Percentiles rank a stretch among this genome's conserved stretches.
phyloP scores from a whole-genome alignment of 1,140 invertebrate species.

The Phymorhynchus buccinoides region DNA sequence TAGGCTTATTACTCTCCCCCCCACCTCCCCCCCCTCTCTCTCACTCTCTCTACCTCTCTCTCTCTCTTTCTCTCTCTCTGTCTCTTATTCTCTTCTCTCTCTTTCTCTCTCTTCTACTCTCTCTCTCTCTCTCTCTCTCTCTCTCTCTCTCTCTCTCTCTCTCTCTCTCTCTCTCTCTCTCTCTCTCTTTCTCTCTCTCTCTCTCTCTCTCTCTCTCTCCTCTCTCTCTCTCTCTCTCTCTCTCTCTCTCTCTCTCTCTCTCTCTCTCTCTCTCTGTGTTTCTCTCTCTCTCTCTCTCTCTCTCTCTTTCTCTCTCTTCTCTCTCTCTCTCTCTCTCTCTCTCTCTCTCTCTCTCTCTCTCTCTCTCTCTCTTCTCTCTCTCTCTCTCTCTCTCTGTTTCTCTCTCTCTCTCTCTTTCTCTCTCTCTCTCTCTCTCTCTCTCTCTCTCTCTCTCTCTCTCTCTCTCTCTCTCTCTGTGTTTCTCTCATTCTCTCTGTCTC shows the following conservation, averaged over 20 bases:
- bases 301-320: background rate
- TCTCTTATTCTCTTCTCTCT: slow-evolving; percentile 25
- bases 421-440: background rate
- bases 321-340: slow-evolving; percentile 23
- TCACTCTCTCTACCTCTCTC: background rate
- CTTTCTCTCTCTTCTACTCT: slow-evolving; percentile 9
- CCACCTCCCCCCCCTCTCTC: background rate
- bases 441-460: slow-evolving; percentile 11
- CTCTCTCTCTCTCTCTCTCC: too few relatives aligned
- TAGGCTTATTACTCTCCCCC: too few relatives aligned
- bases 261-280: background rate
- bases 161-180: background rate
- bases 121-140: background rate
- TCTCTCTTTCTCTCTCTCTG: background rate
- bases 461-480: slow-evolving; percentile 5
- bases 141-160: slow-evolving; percentile 4
- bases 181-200: background rate
- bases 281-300: slow-evolving; percentile 16
- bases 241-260: background rate
- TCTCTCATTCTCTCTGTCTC: background rate
- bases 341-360: slow-evolving; percentile 66
- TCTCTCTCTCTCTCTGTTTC: background rate
- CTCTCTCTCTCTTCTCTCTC: background rate
- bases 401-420: slow-evolving; percentile 8
- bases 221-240: background rate